Conservation (phyloP, 2,113 vertebrate genomes). For the Peromyscus leucopus region DNA sequence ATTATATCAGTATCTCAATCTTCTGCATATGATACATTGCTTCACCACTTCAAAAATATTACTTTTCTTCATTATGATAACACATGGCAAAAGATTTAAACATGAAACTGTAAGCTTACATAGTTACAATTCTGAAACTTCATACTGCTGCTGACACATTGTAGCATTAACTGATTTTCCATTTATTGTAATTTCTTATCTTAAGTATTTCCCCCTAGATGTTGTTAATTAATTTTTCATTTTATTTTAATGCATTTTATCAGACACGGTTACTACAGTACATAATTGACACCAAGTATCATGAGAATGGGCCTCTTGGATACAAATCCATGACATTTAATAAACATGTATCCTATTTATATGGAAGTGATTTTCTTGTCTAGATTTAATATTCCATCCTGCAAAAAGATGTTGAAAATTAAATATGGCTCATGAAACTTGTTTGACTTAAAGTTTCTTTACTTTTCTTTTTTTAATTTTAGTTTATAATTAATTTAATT, state of each 20-base stretch:
- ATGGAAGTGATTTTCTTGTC: background rate
- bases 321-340: background rate
- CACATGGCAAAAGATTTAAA: background rate
- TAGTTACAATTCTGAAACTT: background rate
- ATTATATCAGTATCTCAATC: background rate
- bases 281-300: background rate
- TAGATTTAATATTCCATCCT: slow-evolving; percentile 1
- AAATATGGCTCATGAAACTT: background rate
- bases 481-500: too few species aligned
- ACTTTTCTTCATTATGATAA: background rate
- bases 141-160: background rate
- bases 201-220: background rate
- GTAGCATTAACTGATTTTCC: background rate
- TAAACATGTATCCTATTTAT: background rate
- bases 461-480: background rate
- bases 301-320: background rate
- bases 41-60: background rate
- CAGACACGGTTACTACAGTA: background rate
- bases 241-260: slow-evolving; percentile 1
- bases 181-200: background rate
- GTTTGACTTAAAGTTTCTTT: background rate
- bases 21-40: background rate
- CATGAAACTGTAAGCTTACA: background rate
- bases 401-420: background rate
- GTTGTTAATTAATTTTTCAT: background rate